These are phyloP conservation scores for Enhydra lutris DNA, from an alignment of 2,113 vertebrate genomes.

Conservation along the genomic window DNA sequence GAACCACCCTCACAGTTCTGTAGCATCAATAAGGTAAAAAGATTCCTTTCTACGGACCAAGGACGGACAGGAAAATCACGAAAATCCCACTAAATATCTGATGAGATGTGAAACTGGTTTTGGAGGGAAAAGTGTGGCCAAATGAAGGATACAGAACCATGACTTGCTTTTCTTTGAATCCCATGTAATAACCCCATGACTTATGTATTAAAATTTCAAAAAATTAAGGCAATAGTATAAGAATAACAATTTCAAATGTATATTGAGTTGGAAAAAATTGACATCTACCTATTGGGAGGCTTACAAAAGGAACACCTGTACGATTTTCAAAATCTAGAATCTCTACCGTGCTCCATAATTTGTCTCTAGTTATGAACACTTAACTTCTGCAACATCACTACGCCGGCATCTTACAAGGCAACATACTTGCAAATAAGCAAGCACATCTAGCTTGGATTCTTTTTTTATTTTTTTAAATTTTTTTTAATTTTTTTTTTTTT, in stretches of 20 bases:
- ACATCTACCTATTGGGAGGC: not conserved
- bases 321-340: not conserved
- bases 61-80: not conserved
- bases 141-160: not conserved
- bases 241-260: not conserved
- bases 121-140: not conserved
- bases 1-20: not conserved
- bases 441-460: not conserved
- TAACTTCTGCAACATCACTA: not conserved
- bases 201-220: not conserved
- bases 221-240: not conserved
- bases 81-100: not conserved
- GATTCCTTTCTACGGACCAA: not conserved
- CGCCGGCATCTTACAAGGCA: accelerated
- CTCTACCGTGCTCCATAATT: not conserved
- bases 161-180: not conserved
- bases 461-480: too few species aligned
- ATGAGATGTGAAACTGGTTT: not conserved
- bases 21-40: not conserved
- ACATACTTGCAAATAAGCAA: slow-evolving; percentile 11
- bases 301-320: not conserved
- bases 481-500: too few species aligned
- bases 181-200: not conserved
- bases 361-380: not conserved
- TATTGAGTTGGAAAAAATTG: not conserved